phyloP scores from a whole-genome alignment of 2,797 vertebrate species.

The Pipistrellus kuhlii region DNA sequence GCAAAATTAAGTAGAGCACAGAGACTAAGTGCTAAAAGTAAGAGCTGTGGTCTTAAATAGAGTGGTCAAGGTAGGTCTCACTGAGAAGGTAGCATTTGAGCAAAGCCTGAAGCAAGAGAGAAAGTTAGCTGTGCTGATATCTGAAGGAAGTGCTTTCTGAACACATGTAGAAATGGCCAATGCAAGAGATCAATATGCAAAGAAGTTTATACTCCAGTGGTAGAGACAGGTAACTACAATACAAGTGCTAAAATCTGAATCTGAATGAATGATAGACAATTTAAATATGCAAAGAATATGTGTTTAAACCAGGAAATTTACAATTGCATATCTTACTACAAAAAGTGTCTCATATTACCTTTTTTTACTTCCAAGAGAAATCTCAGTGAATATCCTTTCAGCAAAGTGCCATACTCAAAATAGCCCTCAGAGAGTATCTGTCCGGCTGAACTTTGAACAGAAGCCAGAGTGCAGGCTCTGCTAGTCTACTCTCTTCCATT shows the following conservation, averaged over 20 bases:
- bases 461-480: neutral
- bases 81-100: neutral
- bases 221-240: neutral
- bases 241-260: neutral
- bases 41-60: neutral
- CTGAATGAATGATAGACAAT: neutral
- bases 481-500: neutral
- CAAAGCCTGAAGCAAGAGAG: neutral
- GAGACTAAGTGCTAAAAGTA: neutral
- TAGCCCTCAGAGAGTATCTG: neutral
- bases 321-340: neutral
- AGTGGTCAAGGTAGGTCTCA: neutral
- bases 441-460: neutral
- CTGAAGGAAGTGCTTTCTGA: neutral
- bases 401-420: neutral
- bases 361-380: constrained; percentile 55
- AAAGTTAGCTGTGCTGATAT: neutral
- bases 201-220: neutral
- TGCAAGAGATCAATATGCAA: neutral
- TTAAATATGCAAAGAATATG: neutral
- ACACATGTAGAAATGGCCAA: neutral
- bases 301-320: constrained; percentile 32
- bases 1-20: neutral
- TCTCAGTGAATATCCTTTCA: neutral
- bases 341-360: neutral